Percentiles rank a stretch among this genome's conserved stretches.
These are phyloP conservation scores for Hystrix cristata DNA, from an alignment of 2,113 vertebrate genomes.

Conservation along the genomic window DNA sequence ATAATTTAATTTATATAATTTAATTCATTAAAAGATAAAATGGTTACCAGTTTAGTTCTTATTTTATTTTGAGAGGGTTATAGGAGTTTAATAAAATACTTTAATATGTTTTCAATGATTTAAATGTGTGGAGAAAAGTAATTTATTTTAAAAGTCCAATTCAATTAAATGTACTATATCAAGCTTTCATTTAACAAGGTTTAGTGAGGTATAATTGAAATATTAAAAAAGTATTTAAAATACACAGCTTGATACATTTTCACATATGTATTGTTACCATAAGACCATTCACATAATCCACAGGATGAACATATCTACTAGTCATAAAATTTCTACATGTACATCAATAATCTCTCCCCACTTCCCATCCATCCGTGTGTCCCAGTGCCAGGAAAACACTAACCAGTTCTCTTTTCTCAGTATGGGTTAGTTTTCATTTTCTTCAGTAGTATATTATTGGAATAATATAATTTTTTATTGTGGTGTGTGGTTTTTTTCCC, in stretches of 20 bases:
- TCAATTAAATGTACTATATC: background rate
- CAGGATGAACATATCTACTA: background rate
- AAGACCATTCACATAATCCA: background rate
- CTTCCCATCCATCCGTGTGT: background rate
- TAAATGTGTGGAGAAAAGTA: background rate
- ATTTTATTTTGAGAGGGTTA: background rate
- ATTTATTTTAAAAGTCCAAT: background rate
- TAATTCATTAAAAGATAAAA: background rate
- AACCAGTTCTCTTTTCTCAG: background rate
- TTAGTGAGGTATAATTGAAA: background rate
- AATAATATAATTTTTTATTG: background rate
- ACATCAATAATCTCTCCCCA: background rate
- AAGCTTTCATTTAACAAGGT: background rate
- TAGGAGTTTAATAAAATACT: background rate
- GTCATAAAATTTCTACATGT: background rate
- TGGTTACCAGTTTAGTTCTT: background rate
- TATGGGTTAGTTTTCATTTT: background rate
- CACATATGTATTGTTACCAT: background rate
- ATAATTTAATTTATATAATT: background rate
- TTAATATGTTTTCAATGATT: background rate
- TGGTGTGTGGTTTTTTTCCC: background rate
- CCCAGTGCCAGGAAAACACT: background rate
- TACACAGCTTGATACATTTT: background rate
- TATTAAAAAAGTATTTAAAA: background rate
- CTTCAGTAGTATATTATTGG: background rate